Evolutionary conservation across 2,888 invertebrate genomes (phyloP), one percentile per base, ranked within the genome.

Genomic region (Apamea sordens): DNA sequence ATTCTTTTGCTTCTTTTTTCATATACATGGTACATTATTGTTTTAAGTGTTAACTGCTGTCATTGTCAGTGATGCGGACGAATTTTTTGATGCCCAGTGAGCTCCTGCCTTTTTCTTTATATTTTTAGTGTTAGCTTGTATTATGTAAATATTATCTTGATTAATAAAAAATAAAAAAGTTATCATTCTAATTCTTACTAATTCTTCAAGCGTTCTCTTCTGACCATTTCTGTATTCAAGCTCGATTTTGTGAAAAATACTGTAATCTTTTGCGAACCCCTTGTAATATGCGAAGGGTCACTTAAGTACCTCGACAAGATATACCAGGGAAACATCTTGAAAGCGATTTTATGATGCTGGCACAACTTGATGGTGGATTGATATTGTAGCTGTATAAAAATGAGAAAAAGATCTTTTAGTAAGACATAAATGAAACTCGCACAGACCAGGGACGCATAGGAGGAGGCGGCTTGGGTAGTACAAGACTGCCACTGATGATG

Each of bases 241-340:
- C 24, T 11, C 44, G 13, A 73, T 82, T 73, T 53, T 64, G 21
- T 64, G 28, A 56, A 56, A 82, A 73, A 73, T 53, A 64, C n/a
- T 53, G 32, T 41, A 64, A 56, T 47, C 1, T 64, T 73, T 82
- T 28, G 24, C 36, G 64, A 64, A 47, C 24, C 56, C 18, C 74
- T 82, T 72, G n/a, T 44, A 53, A 32, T 32, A 32, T 44, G 18
- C 41, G n/a, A 21, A 73, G 73, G 13, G 28, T 64, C 47, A 28
- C 64, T 64, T 73, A 28, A 79, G 64, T 36, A 73, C 63, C 36
- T 64, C 56, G 21, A 24, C 64, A 36, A 4, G 44, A 56, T 8
- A 28, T 56, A 63, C 21, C 18, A 36, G 32, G 47, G 36, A 81
- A 44, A 36, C n/a, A 18, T 81, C 61, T 63, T 63, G 11, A 63